Conservation (phyloP, 2,113 vertebrate species). For the Bubo scandiacus region DNA sequence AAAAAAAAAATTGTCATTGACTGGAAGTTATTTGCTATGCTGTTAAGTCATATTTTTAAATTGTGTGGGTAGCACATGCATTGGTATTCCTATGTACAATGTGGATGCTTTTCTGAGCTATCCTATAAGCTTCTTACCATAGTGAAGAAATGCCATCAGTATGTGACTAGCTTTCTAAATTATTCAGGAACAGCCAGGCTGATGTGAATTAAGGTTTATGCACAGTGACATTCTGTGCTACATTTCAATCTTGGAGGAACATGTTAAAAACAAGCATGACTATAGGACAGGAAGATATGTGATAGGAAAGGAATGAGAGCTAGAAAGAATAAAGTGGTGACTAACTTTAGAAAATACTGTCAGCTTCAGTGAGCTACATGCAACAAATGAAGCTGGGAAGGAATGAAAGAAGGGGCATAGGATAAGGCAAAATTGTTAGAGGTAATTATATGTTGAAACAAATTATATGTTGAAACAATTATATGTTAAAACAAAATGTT, state of each 20-base stretch:
- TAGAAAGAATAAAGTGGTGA: background rate
- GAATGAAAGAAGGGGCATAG: rapidly evolving
- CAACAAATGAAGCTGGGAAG: background rate
- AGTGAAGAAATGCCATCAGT: background rate
- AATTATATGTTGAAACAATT: no score
- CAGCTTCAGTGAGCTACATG: background rate
- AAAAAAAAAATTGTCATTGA: background rate
- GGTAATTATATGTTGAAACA: background rate
- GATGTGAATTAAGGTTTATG: background rate
- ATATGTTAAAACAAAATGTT: background rate
- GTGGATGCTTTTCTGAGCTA: background rate
- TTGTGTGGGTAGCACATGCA: rapidly evolving
- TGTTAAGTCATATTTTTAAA: background rate
- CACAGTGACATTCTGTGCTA: background rate
- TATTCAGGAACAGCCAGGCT: background rate
- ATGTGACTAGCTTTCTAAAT: background rate
- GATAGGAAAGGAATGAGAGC: background rate
- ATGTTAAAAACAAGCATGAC: background rate
- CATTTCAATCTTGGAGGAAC: background rate
- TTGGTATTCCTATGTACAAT: background rate
- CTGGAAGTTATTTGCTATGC: background rate
- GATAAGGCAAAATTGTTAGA: background rate
- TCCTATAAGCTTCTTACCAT: background rate
- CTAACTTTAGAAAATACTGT: background rate
- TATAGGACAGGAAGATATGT: background rate